Conservation (phyloP, 2,113 vertebrate genomes). For the Ptychochromis oligacanthus region DNA sequence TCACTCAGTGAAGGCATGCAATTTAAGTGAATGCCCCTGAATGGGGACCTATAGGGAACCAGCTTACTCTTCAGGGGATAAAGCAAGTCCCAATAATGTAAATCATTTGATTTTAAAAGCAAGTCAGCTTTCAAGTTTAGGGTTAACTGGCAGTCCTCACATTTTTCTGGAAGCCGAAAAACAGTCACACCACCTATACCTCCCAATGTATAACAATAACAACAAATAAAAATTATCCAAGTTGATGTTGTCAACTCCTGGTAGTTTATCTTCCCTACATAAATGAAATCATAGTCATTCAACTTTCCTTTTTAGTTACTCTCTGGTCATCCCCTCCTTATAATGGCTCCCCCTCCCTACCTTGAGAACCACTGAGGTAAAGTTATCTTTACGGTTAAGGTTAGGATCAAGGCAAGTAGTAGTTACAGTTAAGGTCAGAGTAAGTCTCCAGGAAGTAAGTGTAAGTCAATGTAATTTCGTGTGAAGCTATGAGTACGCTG, state of each 20-base stretch:
- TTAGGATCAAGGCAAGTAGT: background rate
- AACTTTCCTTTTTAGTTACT: background rate
- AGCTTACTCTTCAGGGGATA: background rate
- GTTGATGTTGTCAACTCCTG: background rate
- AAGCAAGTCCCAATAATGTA: background rate
- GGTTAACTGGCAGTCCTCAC: background rate
- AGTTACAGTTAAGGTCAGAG: background rate
- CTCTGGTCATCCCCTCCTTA: background rate
- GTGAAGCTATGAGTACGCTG: background rate
- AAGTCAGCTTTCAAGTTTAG: background rate
- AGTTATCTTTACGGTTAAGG: background rate
- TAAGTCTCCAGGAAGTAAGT: background rate
- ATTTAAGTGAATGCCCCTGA: conserved; percentile 35
- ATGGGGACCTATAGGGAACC: background rate
- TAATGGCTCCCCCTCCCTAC: background rate
- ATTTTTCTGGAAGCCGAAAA: background rate
- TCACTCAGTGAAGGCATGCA: conserved; percentile 25
- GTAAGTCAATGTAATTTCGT: background rate
- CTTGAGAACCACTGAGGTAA: background rate
- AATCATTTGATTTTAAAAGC: background rate
- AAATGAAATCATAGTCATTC: background rate
- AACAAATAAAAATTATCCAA: background rate
- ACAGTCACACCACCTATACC: background rate
- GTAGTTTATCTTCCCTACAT: background rate
- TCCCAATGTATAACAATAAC: background rate